Conservation (phyloP, 2,888 invertebrate genomes). For the Pinctada fucata region DNA sequence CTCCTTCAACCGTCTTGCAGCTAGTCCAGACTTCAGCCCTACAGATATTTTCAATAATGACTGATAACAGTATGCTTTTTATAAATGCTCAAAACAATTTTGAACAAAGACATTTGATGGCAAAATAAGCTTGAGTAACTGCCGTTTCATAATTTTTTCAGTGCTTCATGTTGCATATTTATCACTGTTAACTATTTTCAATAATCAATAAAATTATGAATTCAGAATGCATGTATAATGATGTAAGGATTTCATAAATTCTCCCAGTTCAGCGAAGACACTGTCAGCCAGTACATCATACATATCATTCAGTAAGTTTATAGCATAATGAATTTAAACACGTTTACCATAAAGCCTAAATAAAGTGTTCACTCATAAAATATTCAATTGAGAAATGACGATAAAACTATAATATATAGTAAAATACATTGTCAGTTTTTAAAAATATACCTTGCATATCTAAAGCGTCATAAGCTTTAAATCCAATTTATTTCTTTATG, state of each 20-base stretch:
- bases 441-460: slow-evolving; percentile 14
- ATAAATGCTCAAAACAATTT: no score
- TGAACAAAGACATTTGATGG: no score
- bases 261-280: not conserved
- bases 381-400: not conserved
- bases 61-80: no score
- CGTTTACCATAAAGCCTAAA: not conserved
- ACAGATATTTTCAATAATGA: no score
- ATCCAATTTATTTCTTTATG: slow-evolving; percentile 8
- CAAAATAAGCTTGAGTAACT: no score
- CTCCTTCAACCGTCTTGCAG: slow-evolving; percentile 27
- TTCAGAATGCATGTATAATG: not conserved
- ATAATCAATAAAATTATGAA: not conserved
- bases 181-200: slow-evolving; percentile 1
- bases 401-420: not conserved
- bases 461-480: slow-evolving; percentile 11
- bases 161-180: no score
- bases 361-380: no score
- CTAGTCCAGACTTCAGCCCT: slow-evolving; percentile 35
- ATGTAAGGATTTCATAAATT: not conserved
- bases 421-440: not conserved
- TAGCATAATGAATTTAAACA: not conserved
- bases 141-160: no score
- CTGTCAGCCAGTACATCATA: not conserved
- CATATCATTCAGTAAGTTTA: not conserved